phyloP scores from a whole-genome alignment of 2,113 vertebrate genomes.

The Phoxinus phoxinus region DNA sequence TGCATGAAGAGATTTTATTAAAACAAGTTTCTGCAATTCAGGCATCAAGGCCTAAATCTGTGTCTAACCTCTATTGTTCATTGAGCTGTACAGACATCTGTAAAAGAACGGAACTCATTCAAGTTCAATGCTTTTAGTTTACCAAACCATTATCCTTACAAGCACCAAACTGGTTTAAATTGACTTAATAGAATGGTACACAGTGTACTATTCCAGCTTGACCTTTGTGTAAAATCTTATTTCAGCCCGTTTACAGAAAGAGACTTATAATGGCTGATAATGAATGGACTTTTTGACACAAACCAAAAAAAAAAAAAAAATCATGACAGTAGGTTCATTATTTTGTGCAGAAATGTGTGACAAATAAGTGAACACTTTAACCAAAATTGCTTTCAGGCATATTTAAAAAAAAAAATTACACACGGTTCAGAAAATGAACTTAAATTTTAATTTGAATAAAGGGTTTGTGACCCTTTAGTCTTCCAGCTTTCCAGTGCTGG shows the following conservation, averaged over 20 bases:
- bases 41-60: not conserved
- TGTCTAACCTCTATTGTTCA: not conserved
- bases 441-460: not conserved
- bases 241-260: not conserved
- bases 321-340: no score
- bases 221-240: not conserved
- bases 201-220: slow-evolving; percentile 20
- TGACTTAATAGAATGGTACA: slow-evolving; percentile 40
- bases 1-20: not conserved
- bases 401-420: not conserved
- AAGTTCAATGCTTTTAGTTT: slow-evolving; percentile 7
- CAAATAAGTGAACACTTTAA: not conserved
- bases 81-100: not conserved
- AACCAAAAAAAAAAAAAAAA: no score
- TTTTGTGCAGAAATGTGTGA: no score
- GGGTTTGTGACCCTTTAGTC: no score
- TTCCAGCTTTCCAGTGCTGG: no score
- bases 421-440: not conserved
- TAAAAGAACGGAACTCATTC: not conserved
- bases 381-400: not conserved
- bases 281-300: not conserved
- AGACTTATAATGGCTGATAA: not conserved
- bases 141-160: slow-evolving; percentile 17
- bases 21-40: slow-evolving; percentile 9
- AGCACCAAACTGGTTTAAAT: slow-evolving; percentile 51